Conservation (phyloP, 2,888 invertebrate species). For the Dione vanillae region DNA sequence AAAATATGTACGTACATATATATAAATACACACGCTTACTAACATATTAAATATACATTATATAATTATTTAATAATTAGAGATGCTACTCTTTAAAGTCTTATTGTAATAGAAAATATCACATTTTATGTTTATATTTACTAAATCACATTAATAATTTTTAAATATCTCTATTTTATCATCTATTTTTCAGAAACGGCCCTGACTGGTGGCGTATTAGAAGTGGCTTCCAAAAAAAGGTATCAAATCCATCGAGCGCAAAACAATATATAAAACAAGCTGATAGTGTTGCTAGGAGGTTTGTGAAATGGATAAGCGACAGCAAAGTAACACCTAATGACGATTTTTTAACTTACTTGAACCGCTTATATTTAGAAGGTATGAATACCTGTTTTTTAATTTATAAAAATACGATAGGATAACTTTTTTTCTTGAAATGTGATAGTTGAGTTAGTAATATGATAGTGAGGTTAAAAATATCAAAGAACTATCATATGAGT, state of each 20-base stretch:
- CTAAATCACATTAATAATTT: too few species aligned
- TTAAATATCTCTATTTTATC: too few species aligned
- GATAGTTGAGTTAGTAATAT: not conserved
- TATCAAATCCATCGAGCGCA: slow-evolving; percentile 89
- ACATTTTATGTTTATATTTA: slow-evolving; percentile 9
- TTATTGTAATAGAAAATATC: not conserved
- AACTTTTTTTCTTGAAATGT: not conserved
- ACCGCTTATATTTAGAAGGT: slow-evolving; percentile 92
- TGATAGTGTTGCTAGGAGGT: slow-evolving; percentile 87
- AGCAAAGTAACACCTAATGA: slow-evolving; percentile 57
- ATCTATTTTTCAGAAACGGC: slow-evolving; percentile 87
- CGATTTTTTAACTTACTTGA: slow-evolving; percentile 88
- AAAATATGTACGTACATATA: too few species aligned
- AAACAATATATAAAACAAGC: slow-evolving; percentile 86
- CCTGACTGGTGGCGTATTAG: slow-evolving; percentile 92
- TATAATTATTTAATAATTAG: too few species aligned
- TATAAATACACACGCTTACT: too few species aligned
- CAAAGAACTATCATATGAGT: not conserved
- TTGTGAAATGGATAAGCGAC: slow-evolving; percentile 79
- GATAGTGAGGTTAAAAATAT: not conserved
- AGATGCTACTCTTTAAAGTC: not conserved
- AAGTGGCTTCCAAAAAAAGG: slow-evolving; percentile 90
- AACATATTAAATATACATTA: too few species aligned
- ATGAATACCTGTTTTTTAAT: slow-evolving; percentile 48
- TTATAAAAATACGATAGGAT: too few species aligned